phyloP scores from a whole-genome alignment of 1,140 invertebrate genomes.

The Plectus sambesii region DNA sequence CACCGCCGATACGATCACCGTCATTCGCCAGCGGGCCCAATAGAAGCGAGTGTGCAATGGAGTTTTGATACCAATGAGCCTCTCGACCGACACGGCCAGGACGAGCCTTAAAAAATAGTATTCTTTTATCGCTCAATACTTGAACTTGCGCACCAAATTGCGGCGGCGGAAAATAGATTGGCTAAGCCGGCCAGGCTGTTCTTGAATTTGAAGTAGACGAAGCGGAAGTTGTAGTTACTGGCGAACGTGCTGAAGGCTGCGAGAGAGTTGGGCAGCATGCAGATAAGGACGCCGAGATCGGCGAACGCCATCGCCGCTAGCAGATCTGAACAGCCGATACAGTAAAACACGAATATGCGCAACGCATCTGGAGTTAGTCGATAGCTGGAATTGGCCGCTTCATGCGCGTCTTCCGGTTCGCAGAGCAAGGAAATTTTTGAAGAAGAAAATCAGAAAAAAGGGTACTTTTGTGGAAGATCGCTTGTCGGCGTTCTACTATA shows the following conservation, averaged over 20 bases:
- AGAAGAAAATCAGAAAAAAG: no score
- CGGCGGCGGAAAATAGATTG: constrained; percentile 26
- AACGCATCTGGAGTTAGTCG: no score
- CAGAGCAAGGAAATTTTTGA: no score
- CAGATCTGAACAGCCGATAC: no score
- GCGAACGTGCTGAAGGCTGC: constrained; percentile 23
- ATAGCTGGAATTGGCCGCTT: no score
- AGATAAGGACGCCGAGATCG: constrained; percentile 25
- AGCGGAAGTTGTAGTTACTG: constrained; percentile 19
- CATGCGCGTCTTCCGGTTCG: no score
- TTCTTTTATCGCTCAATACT: no score
- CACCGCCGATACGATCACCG: constrained; percentile 1
- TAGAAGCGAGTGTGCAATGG: constrained; percentile 7
- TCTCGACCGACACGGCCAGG: constrained; percentile 22
- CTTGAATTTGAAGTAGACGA: constrained; percentile 22
- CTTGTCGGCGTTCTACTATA: no score
- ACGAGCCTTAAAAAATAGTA: constrained; percentile 21
- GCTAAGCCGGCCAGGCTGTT: constrained; percentile 20
- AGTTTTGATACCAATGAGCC: constrained; percentile 24
- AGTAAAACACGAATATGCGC: no score
- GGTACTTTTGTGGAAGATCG: no score
- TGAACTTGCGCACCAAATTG: constrained; percentile 19
- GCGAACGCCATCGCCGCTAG: constrained; percentile 22
- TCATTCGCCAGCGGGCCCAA: neutral
- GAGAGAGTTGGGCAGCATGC: constrained; percentile 24